These are phyloP conservation scores for Quiscalus mexicanus DNA, from an alignment of 2,113 vertebrate species.

Conservation along the genomic window DNA sequence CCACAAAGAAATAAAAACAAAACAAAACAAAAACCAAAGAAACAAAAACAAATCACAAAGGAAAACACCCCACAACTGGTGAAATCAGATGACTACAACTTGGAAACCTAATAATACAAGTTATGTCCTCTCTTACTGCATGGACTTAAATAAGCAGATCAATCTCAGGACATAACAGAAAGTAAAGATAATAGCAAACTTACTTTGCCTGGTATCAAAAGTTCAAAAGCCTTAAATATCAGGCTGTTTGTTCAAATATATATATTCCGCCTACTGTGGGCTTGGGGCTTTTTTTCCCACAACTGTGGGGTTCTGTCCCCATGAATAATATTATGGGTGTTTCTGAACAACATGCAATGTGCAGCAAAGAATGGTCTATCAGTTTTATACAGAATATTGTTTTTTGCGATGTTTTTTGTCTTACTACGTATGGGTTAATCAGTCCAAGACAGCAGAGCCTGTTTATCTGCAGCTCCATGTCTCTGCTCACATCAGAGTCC, in stretches of 20 bases:
- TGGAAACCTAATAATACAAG: background rate
- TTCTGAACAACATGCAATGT: background rate
- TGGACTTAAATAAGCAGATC: background rate
- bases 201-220: background rate
- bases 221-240: background rate
- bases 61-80: background rate
- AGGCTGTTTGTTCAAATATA: background rate
- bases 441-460: background rate
- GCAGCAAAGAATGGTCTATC: background rate
- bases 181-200: background rate
- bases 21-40: background rate
- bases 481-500: fast-evolving
- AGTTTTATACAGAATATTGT: background rate
- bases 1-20: background rate
- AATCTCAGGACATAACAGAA: background rate
- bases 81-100: background rate
- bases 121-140: background rate
- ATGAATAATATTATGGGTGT: background rate
- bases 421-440: background rate
- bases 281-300: background rate
- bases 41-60: background rate
- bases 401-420: background rate
- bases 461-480: background rate
- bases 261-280: background rate
- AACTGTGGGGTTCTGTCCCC: fast-evolving